Conservation (phyloP, 2,113 vertebrate species). For the Poicephalus gulielmi region DNA sequence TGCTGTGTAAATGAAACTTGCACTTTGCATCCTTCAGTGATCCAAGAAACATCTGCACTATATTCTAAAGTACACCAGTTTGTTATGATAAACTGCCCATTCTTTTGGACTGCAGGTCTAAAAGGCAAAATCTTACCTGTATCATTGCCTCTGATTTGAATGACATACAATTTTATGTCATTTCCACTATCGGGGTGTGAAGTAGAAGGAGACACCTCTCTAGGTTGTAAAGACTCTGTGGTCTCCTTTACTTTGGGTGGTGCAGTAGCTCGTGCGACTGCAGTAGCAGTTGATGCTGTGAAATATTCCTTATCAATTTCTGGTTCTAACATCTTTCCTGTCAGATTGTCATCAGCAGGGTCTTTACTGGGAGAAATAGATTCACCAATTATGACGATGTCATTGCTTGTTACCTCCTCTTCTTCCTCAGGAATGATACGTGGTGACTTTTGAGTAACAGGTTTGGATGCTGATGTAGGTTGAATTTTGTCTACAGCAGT, state of each 20-base stretch:
- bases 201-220: slow-evolving; percentile 65
- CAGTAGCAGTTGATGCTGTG: slow-evolving; percentile 61
- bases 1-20: slow-evolving; percentile 43
- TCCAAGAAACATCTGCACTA: slow-evolving; percentile 60
- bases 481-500: slow-evolving; percentile 7
- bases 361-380: slow-evolving; percentile 65
- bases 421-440: slow-evolving; percentile 62
- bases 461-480: slow-evolving; percentile 12
- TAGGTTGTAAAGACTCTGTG: slow-evolving; percentile 60
- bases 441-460: slow-evolving; percentile 35
- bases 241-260: slow-evolving; percentile 50
- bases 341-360: slow-evolving; percentile 48
- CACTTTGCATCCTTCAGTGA: slow-evolving; percentile 60
- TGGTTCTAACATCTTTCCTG: slow-evolving; percentile 50
- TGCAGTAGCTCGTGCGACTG: slow-evolving; percentile 58
- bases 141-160: slow-evolving; percentile 79
- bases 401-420: slow-evolving; percentile 68
- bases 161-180: slow-evolving; percentile 80
- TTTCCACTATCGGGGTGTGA: slow-evolving; percentile 59
- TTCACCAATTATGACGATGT: slow-evolving; percentile 73
- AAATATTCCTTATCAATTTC: slow-evolving; percentile 81
- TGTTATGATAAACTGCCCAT: slow-evolving; percentile 50
- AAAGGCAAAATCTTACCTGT: slow-evolving; percentile 86
- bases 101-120: slow-evolving; percentile 53
- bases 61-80: slow-evolving; percentile 41